Base-by-base conservation (phyloP, 2,797 vertebrate species). In the Adelosebastes latens region DNA sequence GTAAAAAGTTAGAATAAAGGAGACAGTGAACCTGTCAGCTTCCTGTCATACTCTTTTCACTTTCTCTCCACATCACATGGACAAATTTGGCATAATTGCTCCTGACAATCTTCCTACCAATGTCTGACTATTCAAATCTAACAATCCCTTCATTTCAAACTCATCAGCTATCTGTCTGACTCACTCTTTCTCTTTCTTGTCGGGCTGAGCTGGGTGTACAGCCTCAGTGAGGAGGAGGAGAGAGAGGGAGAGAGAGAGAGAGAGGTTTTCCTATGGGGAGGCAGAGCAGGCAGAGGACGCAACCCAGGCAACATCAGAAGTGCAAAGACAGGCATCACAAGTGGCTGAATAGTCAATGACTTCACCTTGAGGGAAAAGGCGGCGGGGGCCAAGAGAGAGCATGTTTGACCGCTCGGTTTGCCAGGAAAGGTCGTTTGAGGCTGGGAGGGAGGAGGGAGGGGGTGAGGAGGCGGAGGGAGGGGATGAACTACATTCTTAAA, bases 311-410 rank as follows among this genome's bases (percentile, higher is more conserved):
- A 95, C 93, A 87, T 76, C 78, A 88, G 66, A 72, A 89, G 78
- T 77, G 83, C 86, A 93, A 90, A 93, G 82, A 88, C 81, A 84
- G 66, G 86, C 90, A 90, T 91, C 79, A 78, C 81, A 85, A 91
- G 88, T 67, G 85, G 76, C 91, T 89, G 91, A 94, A 94, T 92
- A 92, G 87, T 83, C 82, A 79, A 92, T 88, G 87, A 90, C 86
- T 93, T 95, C 83, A 90, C 86, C 81, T 90, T 88, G 85, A 86
- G 83, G 80, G 59, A 83, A 71, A 52, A 72, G 69, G 31, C 13
- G 59, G 31, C 31, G 72, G 22, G 24, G 89, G 62, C 70, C 79
- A 77, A 67, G 29, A 70, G 80, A 84, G 82, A 80, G 77, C 68
- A 85, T 42, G 85, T 85, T 85, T 88, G 86, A 87, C 81, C 64